A percentile compares a stretch with the other conserved stretches of the same genome.
Evolutionary conservation across 2,888 invertebrate species (phyloP).

Genomic region (Lithophane semibrunnea): DNA sequence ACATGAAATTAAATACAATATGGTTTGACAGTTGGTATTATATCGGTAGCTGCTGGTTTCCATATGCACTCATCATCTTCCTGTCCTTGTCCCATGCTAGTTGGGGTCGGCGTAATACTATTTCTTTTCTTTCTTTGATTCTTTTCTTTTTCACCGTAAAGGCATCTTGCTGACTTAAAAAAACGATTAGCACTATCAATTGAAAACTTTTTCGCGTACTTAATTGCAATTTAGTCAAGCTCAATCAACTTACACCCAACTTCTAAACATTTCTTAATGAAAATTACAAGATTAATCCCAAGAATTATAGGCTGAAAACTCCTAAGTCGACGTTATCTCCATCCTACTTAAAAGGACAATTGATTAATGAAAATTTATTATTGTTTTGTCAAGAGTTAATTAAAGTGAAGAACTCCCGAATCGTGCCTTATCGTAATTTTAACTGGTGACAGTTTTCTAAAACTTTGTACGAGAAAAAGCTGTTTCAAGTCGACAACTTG

Average conservation of each 20-base stretch:
- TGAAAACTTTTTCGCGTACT: not conserved
- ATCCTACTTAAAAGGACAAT: conserved; percentile 50
- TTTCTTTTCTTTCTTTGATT: too few relatives aligned
- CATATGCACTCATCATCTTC: not conserved
- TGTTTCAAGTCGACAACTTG: not conserved
- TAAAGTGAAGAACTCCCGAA: conserved; percentile 65
- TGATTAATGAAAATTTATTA: conserved; percentile 74
- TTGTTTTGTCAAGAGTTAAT: conserved; percentile 74
- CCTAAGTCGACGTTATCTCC: conserved; percentile 19
- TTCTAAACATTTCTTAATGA: conserved; percentile 7
- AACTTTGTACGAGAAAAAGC: conserved; percentile 43
- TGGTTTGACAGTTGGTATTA: too few relatives aligned
- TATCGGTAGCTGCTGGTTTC: not conserved
- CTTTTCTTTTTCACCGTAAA: too few relatives aligned
- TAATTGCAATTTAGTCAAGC: not conserved
- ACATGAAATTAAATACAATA: too few relatives aligned
- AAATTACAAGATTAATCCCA: conserved; percentile 27
- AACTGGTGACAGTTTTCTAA: conserved; percentile 70
- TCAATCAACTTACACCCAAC: not conserved
- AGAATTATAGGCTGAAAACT: conserved; percentile 37
- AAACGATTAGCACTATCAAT: too few relatives aligned
- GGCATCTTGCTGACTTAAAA: not conserved
- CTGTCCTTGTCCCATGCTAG: not conserved
- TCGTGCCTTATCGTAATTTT: conserved; percentile 66
- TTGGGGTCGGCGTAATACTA: not conserved